Conservation (phyloP, 1,140 invertebrate genomes). For the Achatina immaculata region DNA sequence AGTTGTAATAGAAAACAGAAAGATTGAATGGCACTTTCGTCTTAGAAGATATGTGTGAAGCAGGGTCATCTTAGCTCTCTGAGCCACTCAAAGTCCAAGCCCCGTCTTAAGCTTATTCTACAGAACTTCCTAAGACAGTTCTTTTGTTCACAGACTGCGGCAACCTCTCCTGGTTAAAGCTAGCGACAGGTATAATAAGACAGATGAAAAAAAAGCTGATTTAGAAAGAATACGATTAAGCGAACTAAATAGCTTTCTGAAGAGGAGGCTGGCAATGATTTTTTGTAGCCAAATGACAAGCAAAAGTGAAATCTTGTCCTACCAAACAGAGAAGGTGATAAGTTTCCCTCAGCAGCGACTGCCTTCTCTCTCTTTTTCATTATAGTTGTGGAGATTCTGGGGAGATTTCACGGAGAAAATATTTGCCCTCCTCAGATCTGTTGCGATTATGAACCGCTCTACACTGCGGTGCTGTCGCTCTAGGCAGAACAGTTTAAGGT, state of each 20-base stretch:
- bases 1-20: too few species aligned
- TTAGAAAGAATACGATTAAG: neutral
- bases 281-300: neutral
- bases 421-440: neutral
- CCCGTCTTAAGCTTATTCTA: too few species aligned
- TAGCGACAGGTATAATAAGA: neutral
- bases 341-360: neutral
- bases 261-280: neutral
- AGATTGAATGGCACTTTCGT: too few species aligned
- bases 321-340: neutral
- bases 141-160: neutral
- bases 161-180: neutral
- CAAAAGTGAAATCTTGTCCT: neutral
- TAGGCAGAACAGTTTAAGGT: neutral
- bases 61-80: too few species aligned
- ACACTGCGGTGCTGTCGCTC: neutral
- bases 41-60: too few species aligned
- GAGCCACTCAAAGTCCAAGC: too few species aligned
- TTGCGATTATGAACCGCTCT: neutral
- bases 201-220: neutral
- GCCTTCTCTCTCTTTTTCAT: constrained; percentile 1
- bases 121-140: neutral
- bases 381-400: neutral
- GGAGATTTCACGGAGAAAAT: neutral
- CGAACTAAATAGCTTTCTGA: neutral